Conservation (phyloP, 2,888 invertebrate species). For the Cryptosula pallasiana region DNA sequence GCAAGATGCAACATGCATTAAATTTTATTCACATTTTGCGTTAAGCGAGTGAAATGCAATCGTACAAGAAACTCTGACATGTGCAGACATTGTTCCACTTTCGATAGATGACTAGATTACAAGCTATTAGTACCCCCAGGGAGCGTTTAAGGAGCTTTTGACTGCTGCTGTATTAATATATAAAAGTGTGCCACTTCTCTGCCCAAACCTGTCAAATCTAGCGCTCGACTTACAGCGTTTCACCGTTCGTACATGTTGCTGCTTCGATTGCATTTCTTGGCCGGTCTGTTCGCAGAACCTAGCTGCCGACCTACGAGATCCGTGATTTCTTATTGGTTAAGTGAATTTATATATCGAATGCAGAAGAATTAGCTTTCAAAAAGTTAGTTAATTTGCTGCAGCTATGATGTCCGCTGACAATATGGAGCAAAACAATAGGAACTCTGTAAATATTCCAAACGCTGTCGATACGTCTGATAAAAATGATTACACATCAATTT, state of each 20-base stretch:
- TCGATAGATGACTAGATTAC: not conserved
- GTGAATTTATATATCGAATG: not conserved
- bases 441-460: not conserved
- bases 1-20: too few species aligned
- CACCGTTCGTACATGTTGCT: not conserved
- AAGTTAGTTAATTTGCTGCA: not conserved
- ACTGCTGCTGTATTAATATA: slow-evolving; percentile 11
- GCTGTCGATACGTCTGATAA: not conserved
- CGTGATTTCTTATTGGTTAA: not conserved
- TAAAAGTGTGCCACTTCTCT: slow-evolving; percentile 9
- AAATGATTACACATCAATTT: slow-evolving; percentile 8
- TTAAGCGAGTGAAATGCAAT: not conserved
- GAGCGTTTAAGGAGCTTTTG: slow-evolving; percentile 19
- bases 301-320: not conserved
- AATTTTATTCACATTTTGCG: too few species aligned
- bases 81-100: slow-evolving; percentile 14
- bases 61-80: not conserved
- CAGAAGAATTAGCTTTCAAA: not conserved
- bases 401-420: slow-evolving; percentile 3
- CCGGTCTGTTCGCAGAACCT: not conserved
- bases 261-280: not conserved
- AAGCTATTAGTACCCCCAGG: not conserved
- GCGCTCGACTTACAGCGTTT: not conserved
- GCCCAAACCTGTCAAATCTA: not conserved
- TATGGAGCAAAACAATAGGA: slow-evolving; percentile 18